Evolutionary conservation across 30 jellyfish, hydroid and myxozoan species (phyloP).

Genomic region (Mastigias papua): DNA sequence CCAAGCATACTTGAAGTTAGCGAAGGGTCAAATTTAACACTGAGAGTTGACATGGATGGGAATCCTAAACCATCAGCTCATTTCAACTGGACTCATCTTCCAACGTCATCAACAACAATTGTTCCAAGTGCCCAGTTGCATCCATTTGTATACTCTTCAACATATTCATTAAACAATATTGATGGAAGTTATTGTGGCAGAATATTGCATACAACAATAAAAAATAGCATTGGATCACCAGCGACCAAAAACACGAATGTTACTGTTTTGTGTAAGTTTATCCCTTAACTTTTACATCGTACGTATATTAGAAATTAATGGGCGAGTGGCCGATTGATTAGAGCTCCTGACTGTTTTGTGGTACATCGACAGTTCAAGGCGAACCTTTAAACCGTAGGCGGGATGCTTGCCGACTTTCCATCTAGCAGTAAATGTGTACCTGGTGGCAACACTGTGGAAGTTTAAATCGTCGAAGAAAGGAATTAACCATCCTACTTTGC

Average conservation of each 20-base stretch:
- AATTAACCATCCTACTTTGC: no score
- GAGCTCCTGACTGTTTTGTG: no score
- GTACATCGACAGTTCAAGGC: no score
- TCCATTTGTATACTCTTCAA: conserved; percentile 8
- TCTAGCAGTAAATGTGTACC: no score
- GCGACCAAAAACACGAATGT: neutral
- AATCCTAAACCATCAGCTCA: conserved; percentile 36
- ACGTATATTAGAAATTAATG: no score
- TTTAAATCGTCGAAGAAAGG: no score
- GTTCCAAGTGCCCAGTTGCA: neutral
- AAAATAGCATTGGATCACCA: conserved; percentile 15
- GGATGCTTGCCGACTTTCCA: no score
- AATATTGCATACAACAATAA: neutral
- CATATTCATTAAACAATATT: neutral
- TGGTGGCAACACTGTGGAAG: no score
- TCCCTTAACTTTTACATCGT: no score
- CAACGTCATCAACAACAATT: neutral
- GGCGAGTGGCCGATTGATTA: no score
- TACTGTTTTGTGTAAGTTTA: conserved; percentile 10
- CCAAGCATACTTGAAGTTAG: neutral
- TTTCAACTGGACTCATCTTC: conserved; percentile 32
- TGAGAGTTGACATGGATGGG: conserved; percentile 36
- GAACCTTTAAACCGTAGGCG: no score
- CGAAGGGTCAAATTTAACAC: conserved; percentile 13
- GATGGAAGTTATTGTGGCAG: conserved; percentile 40